A percentile compares a stretch with the other conserved stretches of the same genome.
phyloP scores from a whole-genome alignment of 2,797 vertebrate genomes.

The Acanthornis magna region DNA sequence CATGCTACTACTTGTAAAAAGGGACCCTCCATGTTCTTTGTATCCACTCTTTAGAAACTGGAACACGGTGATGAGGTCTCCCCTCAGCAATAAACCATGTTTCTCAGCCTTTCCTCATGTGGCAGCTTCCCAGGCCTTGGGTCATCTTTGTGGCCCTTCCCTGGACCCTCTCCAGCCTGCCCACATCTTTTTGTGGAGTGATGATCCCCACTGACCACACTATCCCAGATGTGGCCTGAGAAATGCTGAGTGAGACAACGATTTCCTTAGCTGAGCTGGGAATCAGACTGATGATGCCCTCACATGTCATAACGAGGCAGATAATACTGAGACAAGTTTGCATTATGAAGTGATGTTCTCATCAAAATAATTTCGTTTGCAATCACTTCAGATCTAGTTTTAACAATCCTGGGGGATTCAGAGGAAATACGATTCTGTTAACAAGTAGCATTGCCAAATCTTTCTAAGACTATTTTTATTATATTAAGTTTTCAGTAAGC shows the following conservation, averaged over 20 bases:
- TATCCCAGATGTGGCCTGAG: neutral
- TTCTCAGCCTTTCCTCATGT: neutral
- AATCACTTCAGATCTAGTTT: conserved; percentile 26
- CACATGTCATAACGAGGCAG: neutral
- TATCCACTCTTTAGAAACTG: neutral
- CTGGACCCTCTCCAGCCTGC: neutral
- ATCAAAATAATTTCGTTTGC: conserved; percentile 13
- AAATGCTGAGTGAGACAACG: fast-evolving
- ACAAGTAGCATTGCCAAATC: neutral
- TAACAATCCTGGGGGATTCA: neutral
- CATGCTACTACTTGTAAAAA: neutral
- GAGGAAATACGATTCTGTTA: neutral
- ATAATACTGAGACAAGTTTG: neutral
- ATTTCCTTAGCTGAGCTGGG: neutral
- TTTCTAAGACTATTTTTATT: conserved; percentile 28
- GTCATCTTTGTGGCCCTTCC: neutral
- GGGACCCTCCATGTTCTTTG: neutral
- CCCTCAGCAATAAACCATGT: neutral
- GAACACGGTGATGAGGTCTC: neutral
- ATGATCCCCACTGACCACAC: neutral
- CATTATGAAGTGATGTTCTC: neutral
- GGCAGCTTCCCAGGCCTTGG: neutral
- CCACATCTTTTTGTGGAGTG: neutral
- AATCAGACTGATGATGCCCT: neutral
- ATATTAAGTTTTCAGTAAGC: conserved; percentile 22